Evolutionary conservation across 2,888 invertebrate species (phyloP).

Genomic region (Octodonta nipae): DNA sequence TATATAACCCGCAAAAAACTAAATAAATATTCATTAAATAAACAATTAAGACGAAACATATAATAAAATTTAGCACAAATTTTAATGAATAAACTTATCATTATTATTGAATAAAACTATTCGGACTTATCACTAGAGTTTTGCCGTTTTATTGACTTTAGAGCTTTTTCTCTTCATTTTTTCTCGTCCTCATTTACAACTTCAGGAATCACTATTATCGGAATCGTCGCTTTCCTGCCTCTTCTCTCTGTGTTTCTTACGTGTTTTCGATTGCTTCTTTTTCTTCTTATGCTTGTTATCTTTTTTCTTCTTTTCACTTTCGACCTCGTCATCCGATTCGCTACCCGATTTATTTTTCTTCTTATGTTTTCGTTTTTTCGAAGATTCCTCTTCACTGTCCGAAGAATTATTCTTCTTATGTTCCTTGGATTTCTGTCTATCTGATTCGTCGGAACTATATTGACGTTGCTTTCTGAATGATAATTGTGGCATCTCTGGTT

Average conservation of each 20-base stretch:
- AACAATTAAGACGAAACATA: too few species aligned
- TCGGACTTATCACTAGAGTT: conserved; percentile 44
- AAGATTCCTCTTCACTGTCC: conserved; percentile 41
- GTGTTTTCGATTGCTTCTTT: conserved; percentile 63
- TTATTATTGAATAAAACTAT: too few species aligned
- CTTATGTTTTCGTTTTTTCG: conserved; percentile 41
- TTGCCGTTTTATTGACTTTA: conserved; percentile 80
- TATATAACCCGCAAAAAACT: too few species aligned
- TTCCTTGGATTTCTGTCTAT: conserved; percentile 26
- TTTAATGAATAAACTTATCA: too few species aligned
- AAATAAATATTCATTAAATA: too few species aligned
- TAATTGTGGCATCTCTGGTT: too few species aligned
- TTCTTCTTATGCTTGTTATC: conserved; percentile 77
- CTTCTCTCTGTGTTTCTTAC: conserved; percentile 69
- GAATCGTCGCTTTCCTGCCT: conserved; percentile 54
- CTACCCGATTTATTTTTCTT: conserved; percentile 40
- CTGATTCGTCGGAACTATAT: conserved; percentile 32
- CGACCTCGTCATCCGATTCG: conserved; percentile 44
- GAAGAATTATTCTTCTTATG: conserved; percentile 33
- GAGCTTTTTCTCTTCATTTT: conserved; percentile 74
- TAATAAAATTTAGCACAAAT: too few species aligned
- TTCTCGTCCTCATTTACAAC: conserved; percentile 72
- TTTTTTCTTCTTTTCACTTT: conserved; percentile 44
- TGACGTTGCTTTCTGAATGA: conserved; percentile 28
- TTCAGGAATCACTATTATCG: conserved; percentile 51